A percentile compares a stretch with the other conserved stretches of the same genome.
Conservation (phyloP, 2,888 invertebrate species). For the Octodonta nipae region DNA sequence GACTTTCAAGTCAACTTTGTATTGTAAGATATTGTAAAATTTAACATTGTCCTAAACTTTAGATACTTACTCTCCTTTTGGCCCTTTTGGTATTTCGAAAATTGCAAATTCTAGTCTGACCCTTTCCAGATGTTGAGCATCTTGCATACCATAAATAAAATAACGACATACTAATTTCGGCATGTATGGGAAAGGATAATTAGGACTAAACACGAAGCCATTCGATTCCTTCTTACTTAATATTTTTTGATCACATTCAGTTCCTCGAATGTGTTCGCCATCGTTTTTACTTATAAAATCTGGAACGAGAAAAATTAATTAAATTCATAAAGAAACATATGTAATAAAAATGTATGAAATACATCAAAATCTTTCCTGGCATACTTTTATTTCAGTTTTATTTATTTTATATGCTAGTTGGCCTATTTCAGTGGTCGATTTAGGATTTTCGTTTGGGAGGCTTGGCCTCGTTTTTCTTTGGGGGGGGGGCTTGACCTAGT, state of each 20-base stretch:
- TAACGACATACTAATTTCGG: conserved; percentile 93
- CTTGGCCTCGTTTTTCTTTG: too few relatives aligned
- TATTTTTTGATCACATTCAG: conserved; percentile 97
- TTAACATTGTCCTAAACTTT: too few relatives aligned
- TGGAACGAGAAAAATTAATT: conserved; percentile 34
- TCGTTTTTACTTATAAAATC: conserved; percentile 87
- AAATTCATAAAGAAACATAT: neutral
- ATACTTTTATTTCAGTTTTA: too few relatives aligned
- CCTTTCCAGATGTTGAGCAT: conserved; percentile 88
- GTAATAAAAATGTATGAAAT: too few relatives aligned
- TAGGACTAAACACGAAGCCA: conserved; percentile 89
- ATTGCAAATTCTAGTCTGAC: conserved; percentile 77
- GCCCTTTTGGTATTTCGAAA: conserved; percentile 81
- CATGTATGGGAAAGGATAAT: conserved; percentile 90
- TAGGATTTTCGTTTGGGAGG: too few relatives aligned
- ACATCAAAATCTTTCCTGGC: too few relatives aligned
- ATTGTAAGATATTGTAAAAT: conserved; percentile 4
- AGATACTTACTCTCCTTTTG: conserved; percentile 67
- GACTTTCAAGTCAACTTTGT: too few relatives aligned
- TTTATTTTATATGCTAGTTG: too few relatives aligned
- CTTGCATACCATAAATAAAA: conserved; percentile 96
- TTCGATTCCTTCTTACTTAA: conserved; percentile 84
- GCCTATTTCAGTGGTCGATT: too few relatives aligned
- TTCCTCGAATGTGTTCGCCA: conserved; percentile 89
- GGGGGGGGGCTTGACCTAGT: too few relatives aligned